These are phyloP conservation scores for Oligia strigilis DNA, from an alignment of 2,888 invertebrate species.

Conservation along the genomic window DNA sequence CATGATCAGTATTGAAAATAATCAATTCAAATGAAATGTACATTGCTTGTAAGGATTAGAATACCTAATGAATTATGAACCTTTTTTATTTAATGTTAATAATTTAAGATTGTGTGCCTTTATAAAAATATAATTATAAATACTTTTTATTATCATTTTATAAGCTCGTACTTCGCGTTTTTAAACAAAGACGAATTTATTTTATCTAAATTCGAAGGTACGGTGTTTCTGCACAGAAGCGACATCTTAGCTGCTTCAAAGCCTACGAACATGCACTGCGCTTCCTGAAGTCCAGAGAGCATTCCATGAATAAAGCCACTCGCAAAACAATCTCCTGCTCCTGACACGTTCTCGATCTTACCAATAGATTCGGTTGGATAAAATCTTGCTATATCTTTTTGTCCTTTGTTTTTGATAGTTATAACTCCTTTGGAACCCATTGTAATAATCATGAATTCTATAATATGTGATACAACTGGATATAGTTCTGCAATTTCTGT, in stretches of 20 bases:
- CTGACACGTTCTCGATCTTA: slow-evolving; percentile 93
- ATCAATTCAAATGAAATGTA: slow-evolving; percentile 33
- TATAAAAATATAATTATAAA: slow-evolving; percentile 36
- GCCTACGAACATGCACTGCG: slow-evolving; percentile 91
- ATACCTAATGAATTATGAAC: neutral
- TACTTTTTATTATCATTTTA: slow-evolving; percentile 43
- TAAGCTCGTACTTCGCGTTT: slow-evolving; percentile 43
- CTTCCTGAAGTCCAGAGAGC: slow-evolving; percentile 89
- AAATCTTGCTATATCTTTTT: slow-evolving; percentile 64
- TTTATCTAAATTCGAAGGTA: slow-evolving; percentile 83
- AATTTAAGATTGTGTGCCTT: slow-evolving; percentile 44
- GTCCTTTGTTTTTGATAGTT: slow-evolving; percentile 76
- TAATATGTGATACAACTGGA: slow-evolving; percentile 82
- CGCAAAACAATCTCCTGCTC: slow-evolving; percentile 95
- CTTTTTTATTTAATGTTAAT: slow-evolving; percentile 4
- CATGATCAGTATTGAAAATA: slow-evolving; percentile 18
- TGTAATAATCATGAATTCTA: slow-evolving; percentile 92
- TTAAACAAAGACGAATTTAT: slow-evolving; percentile 24
- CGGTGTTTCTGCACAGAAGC: slow-evolving; percentile 90
- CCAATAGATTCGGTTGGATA: slow-evolving; percentile 84
- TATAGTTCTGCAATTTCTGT: slow-evolving; percentile 76
- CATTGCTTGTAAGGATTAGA: slow-evolving; percentile 10
- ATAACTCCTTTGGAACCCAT: slow-evolving; percentile 91
- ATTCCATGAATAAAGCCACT: slow-evolving; percentile 93
- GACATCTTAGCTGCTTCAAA: slow-evolving; percentile 92